Base-by-base conservation (phyloP, 2,113 vertebrate species). In the Amphiprion ocellaris region DNA sequence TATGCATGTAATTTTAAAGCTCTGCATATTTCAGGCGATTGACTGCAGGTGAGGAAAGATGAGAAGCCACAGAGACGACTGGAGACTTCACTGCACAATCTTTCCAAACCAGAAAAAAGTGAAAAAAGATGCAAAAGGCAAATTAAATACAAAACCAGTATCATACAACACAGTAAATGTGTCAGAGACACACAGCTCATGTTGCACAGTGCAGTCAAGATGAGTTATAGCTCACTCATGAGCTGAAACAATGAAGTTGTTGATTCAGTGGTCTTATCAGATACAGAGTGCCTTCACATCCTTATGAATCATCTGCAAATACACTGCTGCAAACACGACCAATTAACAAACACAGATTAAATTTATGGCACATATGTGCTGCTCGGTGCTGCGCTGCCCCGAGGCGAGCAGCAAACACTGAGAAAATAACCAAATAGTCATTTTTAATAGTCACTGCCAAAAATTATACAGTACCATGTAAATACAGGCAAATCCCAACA, bases 241-340 rank as follows among this genome's bases (percentile, higher is more conserved):
- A 71, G 61, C 70, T 72, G 4, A 72, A 73, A 68, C 63, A 89
- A 77, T 39, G 30, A 54, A 75, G 61, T 1, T 63, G 65, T 64
- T 87, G 70, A 82, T 64, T 75, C 44, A 37, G 30, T 55, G 64
- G 53, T 47, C 67, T 59, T 63, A 82, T 87, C 69, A 44, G 68
- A 74, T 69, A 16, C 61, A 24, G 10, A 14, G 26, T 63, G 37
- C 69, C 44, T 71, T 72, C 53, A 62, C 39, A 56, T 85, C 74
- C 58, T 73, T 61, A 73, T 89, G 50, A 89, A 70, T 82, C 77
- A 69, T 49, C 24, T 15, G 15, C 28, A 19, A 74, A 81, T 41
- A 26, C 60, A 62, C 64, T 33, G 60, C 39, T 11, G 62, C 70
- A 74, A 74, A 69, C 47, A 64, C 14, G 0, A 60, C 33, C 55